Conservation (phyloP, 1,140 invertebrate species). For the Neuroterus valhalla region DNA sequence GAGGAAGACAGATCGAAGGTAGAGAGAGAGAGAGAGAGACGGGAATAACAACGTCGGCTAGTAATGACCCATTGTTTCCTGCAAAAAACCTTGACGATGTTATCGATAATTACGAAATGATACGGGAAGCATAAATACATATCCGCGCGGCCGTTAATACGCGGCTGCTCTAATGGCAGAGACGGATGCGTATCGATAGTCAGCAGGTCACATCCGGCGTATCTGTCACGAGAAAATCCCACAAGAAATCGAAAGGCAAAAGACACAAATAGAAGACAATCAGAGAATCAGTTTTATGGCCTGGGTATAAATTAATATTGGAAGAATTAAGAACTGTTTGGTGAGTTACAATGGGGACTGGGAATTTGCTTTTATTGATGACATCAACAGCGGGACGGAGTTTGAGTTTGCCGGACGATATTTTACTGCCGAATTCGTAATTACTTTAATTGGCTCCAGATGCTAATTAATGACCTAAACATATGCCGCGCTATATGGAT, state of each 20-base stretch:
- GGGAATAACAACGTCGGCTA: constrained; percentile 46
- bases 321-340: constrained; percentile 20
- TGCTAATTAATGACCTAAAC: constrained; percentile 73
- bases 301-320: background rate
- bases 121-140: constrained; percentile 73
- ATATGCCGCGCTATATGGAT: constrained; percentile 68
- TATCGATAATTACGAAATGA: constrained; percentile 76
- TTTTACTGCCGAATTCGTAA: constrained; percentile 69
- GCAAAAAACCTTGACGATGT: constrained; percentile 74
- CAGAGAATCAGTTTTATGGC: background rate
- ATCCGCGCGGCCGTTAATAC: constrained; percentile 64
- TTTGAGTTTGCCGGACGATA: constrained; percentile 51
- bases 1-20: constrained; percentile 37
- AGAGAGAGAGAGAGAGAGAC: constrained; percentile 45
- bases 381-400: constrained; percentile 39
- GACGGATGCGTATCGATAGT: constrained; percentile 71
- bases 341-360: constrained; percentile 4
- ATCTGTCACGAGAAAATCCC: constrained; percentile 65
- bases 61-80: constrained; percentile 75
- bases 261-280: constrained; percentile 10
- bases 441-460: constrained; percentile 72
- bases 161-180: constrained; percentile 65
- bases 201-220: constrained; percentile 65
- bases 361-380: constrained; percentile 40
- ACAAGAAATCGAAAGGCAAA: background rate